phyloP scores from a whole-genome alignment of 1,140 invertebrate species.

The Coptotermes formosanus region DNA sequence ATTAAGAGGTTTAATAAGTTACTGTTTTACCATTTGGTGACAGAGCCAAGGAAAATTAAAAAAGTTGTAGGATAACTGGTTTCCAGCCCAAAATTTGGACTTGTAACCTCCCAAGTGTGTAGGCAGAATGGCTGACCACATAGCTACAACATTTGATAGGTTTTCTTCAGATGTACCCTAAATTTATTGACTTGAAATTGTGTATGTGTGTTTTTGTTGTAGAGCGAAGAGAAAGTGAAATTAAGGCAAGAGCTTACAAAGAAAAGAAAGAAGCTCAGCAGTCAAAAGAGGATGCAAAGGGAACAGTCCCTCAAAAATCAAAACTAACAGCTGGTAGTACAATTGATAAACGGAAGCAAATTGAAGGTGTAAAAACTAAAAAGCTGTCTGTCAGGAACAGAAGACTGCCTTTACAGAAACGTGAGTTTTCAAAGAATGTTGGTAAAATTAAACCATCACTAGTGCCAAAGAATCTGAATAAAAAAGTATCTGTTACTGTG shows the following conservation, averaged over 20 bases:
- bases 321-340: neutral
- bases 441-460: neutral
- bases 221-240: conserved; percentile 60
- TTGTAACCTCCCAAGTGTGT: too few relatives aligned
- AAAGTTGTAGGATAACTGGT: too few relatives aligned
- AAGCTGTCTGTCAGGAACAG: neutral
- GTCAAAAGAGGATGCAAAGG: neutral
- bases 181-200: neutral
- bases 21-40: too few relatives aligned
- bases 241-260: conserved; percentile 50
- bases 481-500: neutral
- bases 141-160: too few relatives aligned
- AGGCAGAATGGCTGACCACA: too few relatives aligned
- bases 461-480: neutral
- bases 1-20: too few relatives aligned
- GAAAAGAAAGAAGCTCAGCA: neutral
- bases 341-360: neutral
- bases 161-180: neutral
- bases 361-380: neutral
- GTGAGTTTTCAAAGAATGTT: neutral
- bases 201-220: conserved; percentile 21
- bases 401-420: neutral
- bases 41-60: too few relatives aligned
- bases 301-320: neutral
- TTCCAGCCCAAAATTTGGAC: too few relatives aligned